Evolutionary conservation across 2,888 invertebrate species (phyloP).

Genomic region (Hofmannophila pseudospretella): DNA sequence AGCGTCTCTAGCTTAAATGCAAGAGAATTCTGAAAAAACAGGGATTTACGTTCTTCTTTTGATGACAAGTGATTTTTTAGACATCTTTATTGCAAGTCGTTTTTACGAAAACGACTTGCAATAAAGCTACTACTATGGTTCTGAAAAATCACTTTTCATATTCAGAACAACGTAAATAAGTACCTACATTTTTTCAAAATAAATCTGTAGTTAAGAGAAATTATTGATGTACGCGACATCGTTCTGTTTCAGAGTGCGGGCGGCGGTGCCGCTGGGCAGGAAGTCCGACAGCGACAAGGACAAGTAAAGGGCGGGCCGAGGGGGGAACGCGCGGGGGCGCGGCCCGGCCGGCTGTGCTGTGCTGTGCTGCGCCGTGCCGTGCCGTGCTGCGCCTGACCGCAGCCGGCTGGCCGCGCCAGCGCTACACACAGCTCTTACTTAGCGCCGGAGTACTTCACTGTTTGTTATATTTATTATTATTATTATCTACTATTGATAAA

Average conservation of each 20-base stretch:
- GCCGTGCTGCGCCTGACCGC: conserved; percentile 1
- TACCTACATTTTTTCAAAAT: no score
- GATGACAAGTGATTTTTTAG: no score
- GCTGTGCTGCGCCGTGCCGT: neutral
- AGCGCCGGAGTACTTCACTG: conserved; percentile 57
- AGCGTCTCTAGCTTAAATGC: no score
- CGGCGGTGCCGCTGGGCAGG: conserved; percentile 92
- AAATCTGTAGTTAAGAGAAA: no score
- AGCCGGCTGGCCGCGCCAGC: conserved; percentile 69
- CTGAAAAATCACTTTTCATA: no score
- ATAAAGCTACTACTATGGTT: no score
- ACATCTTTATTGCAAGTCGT: no score
- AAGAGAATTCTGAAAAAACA: no score
- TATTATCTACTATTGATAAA: conserved; percentile 62
- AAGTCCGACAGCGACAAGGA: conserved; percentile 91
- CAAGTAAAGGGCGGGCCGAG: conserved; percentile 78
- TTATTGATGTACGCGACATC: no score
- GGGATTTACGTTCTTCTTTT: no score
- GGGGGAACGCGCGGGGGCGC: conserved; percentile 27
- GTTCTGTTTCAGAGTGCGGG: conserved; percentile 84
- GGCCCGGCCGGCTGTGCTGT: conserved; percentile 43
- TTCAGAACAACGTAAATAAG: no score
- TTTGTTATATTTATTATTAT: conserved; percentile 76
- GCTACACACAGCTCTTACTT: conserved; percentile 54
- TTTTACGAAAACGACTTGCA: no score